These are phyloP conservation scores for Puffinus mauretanicus DNA, from an alignment of 2,113 vertebrate species.

Conservation along the genomic window DNA sequence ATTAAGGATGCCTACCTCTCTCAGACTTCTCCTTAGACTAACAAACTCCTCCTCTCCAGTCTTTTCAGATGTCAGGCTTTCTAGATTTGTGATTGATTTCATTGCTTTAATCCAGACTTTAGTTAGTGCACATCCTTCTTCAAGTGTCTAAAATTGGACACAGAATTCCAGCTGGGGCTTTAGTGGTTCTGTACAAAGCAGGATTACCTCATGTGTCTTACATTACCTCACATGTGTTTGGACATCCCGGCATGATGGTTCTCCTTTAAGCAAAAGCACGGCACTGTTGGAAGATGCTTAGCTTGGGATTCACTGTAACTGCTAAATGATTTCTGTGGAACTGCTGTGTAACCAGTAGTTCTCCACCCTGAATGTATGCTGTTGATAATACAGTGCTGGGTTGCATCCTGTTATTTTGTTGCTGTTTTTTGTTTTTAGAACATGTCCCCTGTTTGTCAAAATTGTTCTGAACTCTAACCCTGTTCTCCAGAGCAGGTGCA, in stretches of 20 bases:
- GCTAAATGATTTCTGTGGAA: not conserved
- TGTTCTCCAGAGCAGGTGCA: not conserved
- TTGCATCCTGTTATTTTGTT: not conserved
- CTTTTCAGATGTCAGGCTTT: not conserved
- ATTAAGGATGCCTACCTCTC: not conserved
- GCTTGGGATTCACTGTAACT: not conserved
- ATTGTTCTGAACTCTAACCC: not conserved
- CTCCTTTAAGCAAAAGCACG: not conserved
- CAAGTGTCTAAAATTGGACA: not conserved
- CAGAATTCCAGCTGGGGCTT: not conserved
- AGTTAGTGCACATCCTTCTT: not conserved
- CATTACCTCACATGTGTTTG: not conserved
- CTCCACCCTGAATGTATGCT: not conserved
- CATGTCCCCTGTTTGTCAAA: fast-evolving
- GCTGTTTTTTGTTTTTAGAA: not conserved
- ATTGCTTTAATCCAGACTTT: not conserved
- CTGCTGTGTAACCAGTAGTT: not conserved
- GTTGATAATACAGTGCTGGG: not conserved
- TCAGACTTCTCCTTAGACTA: not conserved
- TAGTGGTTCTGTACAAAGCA: not conserved
- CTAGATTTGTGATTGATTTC: not conserved
- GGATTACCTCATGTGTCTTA: not conserved
- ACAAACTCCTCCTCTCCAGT: not conserved
- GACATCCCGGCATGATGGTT: not conserved
- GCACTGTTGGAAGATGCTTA: not conserved